Base-by-base conservation (phyloP, 2,888 invertebrate species). In the Drosophila borealis region DNA sequence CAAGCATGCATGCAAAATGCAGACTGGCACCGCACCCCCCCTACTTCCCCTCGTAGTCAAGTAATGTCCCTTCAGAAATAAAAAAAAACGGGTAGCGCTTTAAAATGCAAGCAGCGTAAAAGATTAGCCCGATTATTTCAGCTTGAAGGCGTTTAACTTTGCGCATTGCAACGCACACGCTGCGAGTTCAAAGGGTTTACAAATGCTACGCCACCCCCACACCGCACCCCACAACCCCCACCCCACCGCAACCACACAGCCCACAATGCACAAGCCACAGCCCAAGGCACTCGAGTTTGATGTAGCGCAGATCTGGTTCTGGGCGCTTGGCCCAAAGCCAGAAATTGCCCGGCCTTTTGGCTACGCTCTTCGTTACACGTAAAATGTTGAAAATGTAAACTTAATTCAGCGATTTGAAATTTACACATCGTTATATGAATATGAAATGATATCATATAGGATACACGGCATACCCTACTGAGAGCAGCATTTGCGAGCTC, bases 51-150 rank as follows among this genome's bases (percentile, higher is more conserved):
- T 8, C 21, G 5, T 9, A 60, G 45, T 41, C 50, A 17, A 39
- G 51, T 29, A 29, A 39, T 19, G 39, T 25, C 14, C 21, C 42
- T 41, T 45, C n/a, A 34, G 9, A 37, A 41, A 21, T 6, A 17
- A 33, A 19, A 55, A 59, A 64, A 64, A 42, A 50, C 13, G 33
- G 10, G 29, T 21, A 70, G 74, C 78, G 78, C 90, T 91, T 91
- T 86, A 80, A 83, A 90, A 91, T 91, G 89, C 91, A 90, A 81
- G 84, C 78, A 84, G 91, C 91, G 91, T 90, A 89, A 90, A 90
- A 90, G 89, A 89, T 89, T 89, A 87, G 89, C 89, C 67, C 73
- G 81, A 88, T 89, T 87, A 75, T 70, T 87, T 75, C 77, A 75
- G 76, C 80, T 76, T 68, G 78, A 80, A 78, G 83, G 79, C 76